Percentiles rank a stretch among this genome's conserved stretches.
phyloP scores from a whole-genome alignment of 1,140 invertebrate genomes.

The Neodiprion virginianus region DNA sequence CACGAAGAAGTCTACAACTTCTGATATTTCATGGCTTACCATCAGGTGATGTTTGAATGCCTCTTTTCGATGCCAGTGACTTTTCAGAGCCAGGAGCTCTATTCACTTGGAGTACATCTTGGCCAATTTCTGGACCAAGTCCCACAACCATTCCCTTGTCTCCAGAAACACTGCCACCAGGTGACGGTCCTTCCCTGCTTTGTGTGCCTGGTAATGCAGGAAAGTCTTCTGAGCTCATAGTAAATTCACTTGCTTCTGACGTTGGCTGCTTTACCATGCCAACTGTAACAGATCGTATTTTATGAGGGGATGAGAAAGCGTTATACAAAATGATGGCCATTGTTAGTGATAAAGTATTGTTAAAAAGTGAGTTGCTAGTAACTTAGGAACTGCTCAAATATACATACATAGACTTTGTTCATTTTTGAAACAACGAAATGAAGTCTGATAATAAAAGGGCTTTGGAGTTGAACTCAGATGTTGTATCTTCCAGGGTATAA shows the following conservation, averaged over 20 bases:
- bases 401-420: no score
- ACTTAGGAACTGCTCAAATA: neutral
- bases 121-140: conserved; percentile 58
- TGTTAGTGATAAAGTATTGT: conserved; percentile 7
- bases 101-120: conserved; percentile 56
- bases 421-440: no score
- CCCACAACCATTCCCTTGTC: conserved; percentile 66
- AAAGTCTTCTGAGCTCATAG: conserved; percentile 98
- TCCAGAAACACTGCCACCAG: conserved; percentile 60
- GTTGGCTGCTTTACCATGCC: conserved; percentile 96
- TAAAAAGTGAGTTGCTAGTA: neutral
- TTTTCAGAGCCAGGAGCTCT: conserved; percentile 59
- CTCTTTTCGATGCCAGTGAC: conserved; percentile 70
- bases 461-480: no score
- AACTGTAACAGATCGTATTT: conserved; percentile 66
- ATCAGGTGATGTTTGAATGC: conserved; percentile 93
- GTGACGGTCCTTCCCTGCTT: conserved; percentile 63
- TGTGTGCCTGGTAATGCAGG: conserved; percentile 89
- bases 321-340: conserved; percentile 16
- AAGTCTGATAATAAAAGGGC: no score
- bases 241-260: conserved; percentile 92
- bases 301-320: neutral
- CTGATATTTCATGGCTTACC: conserved; percentile 64
- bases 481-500: no score
- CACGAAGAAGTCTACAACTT: neutral